Evolutionary conservation across 2,888 invertebrate genomes (phyloP), one percentile per base, ranked within the genome.

Genomic region (Sepioteuthis lessoniana): DNA sequence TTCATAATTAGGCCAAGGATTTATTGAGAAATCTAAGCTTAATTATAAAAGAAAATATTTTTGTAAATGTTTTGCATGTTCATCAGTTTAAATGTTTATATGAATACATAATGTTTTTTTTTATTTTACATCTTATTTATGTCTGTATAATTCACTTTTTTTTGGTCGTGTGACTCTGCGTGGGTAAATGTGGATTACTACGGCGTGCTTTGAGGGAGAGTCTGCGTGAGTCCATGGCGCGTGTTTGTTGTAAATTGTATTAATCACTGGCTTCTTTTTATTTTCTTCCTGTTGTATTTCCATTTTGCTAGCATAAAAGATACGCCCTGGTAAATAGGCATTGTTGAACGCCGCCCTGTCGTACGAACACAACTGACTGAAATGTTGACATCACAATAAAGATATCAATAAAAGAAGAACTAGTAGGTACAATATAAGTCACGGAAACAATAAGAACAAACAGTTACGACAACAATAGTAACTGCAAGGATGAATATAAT

Each of bases 331-430:
- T 76, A 76, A 35, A 76, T 76, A 76, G 76, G 25, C 76, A 76
- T 76, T 76, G 76, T 76, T 76, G n/a, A 76, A 76, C 76, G 16
- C n/a, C 76, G 19, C n/a, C 8, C n/a, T 76, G 19, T 35, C n/a
- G 76, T 76, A 76, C 16, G 76, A 76, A 76, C 76, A 76, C 76
- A 76, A 76, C n/a, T 35, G n/a, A 76, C 76, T n/a, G 76, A 76
- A 76, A 76, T 76, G 76, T 76, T 76, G 76, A n/a, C 76, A 76
- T 76, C n/a, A 76, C n/a, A 76, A 76, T 76, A 76, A 76, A 76
- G n/a, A 35, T 76, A 76, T 76, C 76, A 76, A 76, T 76, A 35
- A 76, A n/a, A n/a, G 76, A n/a, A n/a, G 76, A 76, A 76, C 76
- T 76, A 19, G 76, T 76, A 76, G 13, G n/a, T 19, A 76, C n/a